phyloP scores from a whole-genome alignment of 2,113 vertebrate genomes.

The Sander lucioperca region DNA sequence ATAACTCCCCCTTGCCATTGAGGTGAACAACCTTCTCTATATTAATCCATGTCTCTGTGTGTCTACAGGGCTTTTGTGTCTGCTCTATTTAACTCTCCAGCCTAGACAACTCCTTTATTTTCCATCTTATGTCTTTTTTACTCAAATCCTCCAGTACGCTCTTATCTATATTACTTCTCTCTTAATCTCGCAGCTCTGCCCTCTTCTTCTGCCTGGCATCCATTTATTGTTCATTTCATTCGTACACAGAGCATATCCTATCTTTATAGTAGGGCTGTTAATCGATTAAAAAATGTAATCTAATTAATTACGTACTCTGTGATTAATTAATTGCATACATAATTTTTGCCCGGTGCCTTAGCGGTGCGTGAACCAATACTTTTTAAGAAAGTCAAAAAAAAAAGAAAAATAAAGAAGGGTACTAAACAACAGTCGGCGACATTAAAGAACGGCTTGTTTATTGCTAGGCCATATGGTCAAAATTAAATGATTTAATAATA shows the following conservation, averaged over 20 bases:
- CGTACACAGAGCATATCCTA: background rate
- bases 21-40: slow-evolving; percentile 29
- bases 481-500: too few species aligned
- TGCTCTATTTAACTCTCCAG: slow-evolving; percentile 46
- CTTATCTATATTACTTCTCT: background rate
- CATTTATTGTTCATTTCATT: background rate
- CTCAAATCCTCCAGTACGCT: slow-evolving; percentile 17
- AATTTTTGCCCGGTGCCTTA: too few species aligned
- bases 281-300: too few species aligned
- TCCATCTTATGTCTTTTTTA: slow-evolving; percentile 9
- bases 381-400: too few species aligned
- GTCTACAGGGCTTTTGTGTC: slow-evolving; percentile 48
- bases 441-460: too few species aligned
- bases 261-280: too few species aligned
- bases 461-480: too few species aligned
- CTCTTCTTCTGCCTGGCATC: background rate
- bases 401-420: too few species aligned
- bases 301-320: too few species aligned
- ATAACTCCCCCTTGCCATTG: background rate
- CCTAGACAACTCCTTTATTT: slow-evolving; percentile 1
- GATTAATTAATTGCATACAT: too few species aligned
- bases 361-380: too few species aligned
- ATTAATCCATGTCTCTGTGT: slow-evolving; percentile 47
- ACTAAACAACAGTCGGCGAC: too few species aligned
- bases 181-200: background rate